These are phyloP conservation scores for Apis laboriosa DNA, from an alignment of 1,140 invertebrate species.

Conservation along the genomic window DNA sequence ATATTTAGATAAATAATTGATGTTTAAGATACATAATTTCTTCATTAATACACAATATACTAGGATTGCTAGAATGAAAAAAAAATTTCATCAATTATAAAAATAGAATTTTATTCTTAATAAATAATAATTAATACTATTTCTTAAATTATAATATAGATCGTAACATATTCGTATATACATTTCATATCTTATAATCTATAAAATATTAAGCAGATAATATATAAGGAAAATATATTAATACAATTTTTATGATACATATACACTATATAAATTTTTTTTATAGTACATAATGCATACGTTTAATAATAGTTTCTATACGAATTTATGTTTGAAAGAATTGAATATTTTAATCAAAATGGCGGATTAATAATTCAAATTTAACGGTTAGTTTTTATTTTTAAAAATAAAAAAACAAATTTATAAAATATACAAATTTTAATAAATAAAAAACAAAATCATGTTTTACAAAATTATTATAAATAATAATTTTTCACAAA, in stretches of 20 bases:
- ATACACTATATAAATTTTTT: background rate
- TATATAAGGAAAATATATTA: background rate
- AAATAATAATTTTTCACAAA: background rate
- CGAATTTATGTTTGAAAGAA: background rate
- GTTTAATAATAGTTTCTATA: background rate
- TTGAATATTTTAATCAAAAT: background rate
- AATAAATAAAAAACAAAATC: background rate
- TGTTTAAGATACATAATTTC: no score
- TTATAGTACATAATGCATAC: slow-evolving; percentile 4
- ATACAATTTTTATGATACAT: background rate
- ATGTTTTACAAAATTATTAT: background rate
- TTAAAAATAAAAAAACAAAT: background rate
- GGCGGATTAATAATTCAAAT: background rate
- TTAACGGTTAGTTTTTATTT: background rate
- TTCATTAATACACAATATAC: background rate
- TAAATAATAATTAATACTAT: background rate
- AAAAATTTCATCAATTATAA: background rate
- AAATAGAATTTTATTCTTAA: slow-evolving; percentile 25
- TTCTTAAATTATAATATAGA: background rate
- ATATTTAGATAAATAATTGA: background rate
- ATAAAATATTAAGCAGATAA: background rate
- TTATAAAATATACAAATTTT: background rate
- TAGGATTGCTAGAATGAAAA: background rate
- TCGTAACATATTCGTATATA: background rate
- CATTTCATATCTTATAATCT: slow-evolving; percentile 1